These are phyloP conservation scores for Theropithecus gelada DNA, from an alignment of 2,113 vertebrate genomes.

Conservation along the genomic window DNA sequence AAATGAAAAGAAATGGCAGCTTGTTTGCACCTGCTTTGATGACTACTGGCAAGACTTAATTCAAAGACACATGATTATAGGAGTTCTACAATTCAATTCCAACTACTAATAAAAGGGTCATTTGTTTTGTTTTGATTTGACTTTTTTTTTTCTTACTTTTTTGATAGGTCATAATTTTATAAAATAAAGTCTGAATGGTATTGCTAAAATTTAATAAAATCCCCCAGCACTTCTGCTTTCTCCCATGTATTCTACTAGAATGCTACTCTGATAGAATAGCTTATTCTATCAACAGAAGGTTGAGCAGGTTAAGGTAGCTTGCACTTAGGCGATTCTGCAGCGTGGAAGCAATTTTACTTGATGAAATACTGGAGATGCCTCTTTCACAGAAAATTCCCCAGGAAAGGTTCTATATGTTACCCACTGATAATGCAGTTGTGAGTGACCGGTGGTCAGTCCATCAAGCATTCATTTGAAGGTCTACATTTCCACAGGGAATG, in stretches of 20 bases:
- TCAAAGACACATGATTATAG: neutral
- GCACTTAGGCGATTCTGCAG: neutral
- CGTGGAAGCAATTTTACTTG: neutral
- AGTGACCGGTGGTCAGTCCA: neutral
- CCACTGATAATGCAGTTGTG: neutral
- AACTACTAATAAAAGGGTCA: neutral
- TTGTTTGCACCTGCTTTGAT: neutral
- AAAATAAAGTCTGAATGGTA: neutral
- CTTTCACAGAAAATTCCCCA: neutral
- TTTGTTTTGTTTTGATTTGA: neutral
- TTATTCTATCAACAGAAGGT: neutral
- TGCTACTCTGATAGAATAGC: too few species aligned
- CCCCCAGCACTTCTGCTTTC: neutral
- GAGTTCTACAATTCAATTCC: neutral
- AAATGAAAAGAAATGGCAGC: neutral
- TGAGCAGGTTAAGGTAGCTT: neutral
- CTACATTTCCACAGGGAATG: neutral
- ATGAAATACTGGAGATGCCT: neutral
- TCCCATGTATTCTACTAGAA: neutral
- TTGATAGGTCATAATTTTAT: neutral
- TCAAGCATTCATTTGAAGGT: neutral
- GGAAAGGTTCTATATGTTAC: neutral
- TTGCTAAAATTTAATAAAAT: neutral
- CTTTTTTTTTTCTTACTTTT: neutral
- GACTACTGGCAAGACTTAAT: too few species aligned